Evolutionary conservation across 30 jellyfish, hydroid and myxozoan genomes (phyloP).

Genomic region (Catostylus mosaicus): DNA sequence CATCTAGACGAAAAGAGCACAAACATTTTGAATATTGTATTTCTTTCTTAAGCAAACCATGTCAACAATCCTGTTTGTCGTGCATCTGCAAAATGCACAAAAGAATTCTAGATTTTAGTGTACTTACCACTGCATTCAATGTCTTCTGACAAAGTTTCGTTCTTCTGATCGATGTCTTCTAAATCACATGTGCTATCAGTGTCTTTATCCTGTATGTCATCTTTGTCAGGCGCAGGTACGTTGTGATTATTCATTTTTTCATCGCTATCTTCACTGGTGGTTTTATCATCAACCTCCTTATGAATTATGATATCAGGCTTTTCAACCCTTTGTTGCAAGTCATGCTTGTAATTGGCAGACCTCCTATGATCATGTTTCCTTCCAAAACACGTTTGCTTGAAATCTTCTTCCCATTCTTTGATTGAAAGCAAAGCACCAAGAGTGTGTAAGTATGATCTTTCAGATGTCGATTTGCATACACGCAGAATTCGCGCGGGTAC

Average conservation of each 20-base stretch:
- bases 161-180: too few species aligned
- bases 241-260: not conserved
- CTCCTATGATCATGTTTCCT: not conserved
- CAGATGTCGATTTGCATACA: slow-evolving; percentile 26
- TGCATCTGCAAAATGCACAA: too few species aligned
- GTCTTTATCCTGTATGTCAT: too few species aligned
- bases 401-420: slow-evolving; percentile 72
- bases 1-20: too few species aligned
- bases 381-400: slow-evolving; percentile 35
- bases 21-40: too few species aligned
- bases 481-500: slow-evolving; percentile 53
- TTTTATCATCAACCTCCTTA: not conserved
- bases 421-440: slow-evolving; percentile 65
- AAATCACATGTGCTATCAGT: too few species aligned
- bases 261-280: not conserved
- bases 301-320: not conserved
- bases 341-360: not conserved
- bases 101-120: too few species aligned
- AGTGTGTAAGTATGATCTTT: slow-evolving; percentile 50
- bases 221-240: too few species aligned
- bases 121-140: too few species aligned
- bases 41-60: too few species aligned
- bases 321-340: not conserved
- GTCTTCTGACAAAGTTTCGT: too few species aligned
- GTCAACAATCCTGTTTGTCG: too few species aligned